Evolutionary conservation across 2,888 invertebrate species (phyloP).

Genomic region (Neuroscelio doddi): DNA sequence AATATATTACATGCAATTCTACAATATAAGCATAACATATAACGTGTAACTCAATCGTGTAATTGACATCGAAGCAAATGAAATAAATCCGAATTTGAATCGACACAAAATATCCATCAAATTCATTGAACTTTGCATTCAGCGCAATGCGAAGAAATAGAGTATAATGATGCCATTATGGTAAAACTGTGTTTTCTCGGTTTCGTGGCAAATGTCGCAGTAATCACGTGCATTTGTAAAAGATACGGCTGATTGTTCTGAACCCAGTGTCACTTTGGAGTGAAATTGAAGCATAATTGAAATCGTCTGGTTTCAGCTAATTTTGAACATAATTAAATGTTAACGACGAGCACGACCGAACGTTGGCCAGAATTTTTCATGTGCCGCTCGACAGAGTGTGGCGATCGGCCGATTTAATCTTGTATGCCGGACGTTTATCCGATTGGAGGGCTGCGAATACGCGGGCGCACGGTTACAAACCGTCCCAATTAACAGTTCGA

Average conservation of each 20-base stretch:
- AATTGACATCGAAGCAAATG: too few species aligned
- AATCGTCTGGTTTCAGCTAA: conserved; percentile 32
- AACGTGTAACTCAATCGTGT: too few species aligned
- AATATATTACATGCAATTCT: too few species aligned
- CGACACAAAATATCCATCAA: conserved; percentile 25
- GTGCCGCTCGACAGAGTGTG: conserved; percentile 13
- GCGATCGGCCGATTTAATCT: conserved; percentile 50
- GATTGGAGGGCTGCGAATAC: conserved; percentile 44
- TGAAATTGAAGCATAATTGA: conserved; percentile 25
- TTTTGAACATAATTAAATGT: conserved; percentile 39
- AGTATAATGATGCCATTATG: conserved; percentile 25
- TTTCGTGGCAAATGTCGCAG: conserved; percentile 15
- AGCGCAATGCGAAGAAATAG: conserved; percentile 9
- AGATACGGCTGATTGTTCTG: neutral
- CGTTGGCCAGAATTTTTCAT: conserved; percentile 26
- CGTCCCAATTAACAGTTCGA: conserved; percentile 63
- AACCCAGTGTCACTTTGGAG: conserved; percentile 2
- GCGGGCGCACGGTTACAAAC: conserved; percentile 46
- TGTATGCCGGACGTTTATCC: conserved; percentile 48
- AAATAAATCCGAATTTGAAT: too few species aligned
- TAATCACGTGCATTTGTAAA: conserved; percentile 18
- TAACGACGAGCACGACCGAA: conserved; percentile 13
- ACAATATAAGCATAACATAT: too few species aligned
- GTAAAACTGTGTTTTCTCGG: conserved; percentile 18
- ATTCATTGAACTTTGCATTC: conserved; percentile 5